Evolutionary conservation across 35 echinoderm and acorn worm species (phyloP).

Genomic region (Anneissia japonica): DNA sequence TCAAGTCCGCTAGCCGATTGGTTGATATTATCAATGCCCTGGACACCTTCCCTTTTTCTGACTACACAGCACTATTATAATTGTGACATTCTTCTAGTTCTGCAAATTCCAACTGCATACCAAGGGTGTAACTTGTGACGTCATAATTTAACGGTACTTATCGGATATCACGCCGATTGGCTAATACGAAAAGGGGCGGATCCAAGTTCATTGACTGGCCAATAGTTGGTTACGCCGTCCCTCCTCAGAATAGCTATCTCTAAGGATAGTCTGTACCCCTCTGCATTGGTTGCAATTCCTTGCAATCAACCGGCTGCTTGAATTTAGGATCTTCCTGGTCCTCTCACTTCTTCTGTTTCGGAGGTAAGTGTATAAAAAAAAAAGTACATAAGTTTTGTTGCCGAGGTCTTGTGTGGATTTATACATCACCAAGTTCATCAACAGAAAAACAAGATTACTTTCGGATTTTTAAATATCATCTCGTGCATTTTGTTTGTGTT

Average conservation of each 20-base stretch:
- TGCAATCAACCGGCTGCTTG: neutral
- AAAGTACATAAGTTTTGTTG: neutral
- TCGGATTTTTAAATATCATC: neutral
- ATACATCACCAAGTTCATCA: neutral
- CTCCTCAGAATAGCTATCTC: neutral
- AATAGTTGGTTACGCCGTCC: neutral
- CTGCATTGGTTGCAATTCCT: neutral
- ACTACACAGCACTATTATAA: neutral
- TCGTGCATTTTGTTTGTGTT: neutral
- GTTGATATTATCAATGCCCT: neutral
- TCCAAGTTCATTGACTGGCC: neutral
- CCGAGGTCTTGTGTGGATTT: neutral
- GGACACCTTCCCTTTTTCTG: slow-evolving; percentile 1
- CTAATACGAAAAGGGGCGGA: neutral
- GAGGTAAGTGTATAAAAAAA: neutral
- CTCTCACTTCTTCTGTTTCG: neutral
- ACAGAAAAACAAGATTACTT: no score
- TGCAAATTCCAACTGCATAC: neutral
- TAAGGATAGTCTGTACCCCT: neutral
- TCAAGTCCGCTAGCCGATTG: neutral
- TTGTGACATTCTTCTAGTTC: neutral
- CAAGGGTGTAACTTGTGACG: neutral
- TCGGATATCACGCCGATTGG: neutral
- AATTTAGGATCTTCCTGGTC: neutral
- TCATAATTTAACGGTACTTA: neutral